Evolutionary conservation across 2,113 vertebrate genomes (phyloP).

Genomic region (Stigmatopora nigra): DNA sequence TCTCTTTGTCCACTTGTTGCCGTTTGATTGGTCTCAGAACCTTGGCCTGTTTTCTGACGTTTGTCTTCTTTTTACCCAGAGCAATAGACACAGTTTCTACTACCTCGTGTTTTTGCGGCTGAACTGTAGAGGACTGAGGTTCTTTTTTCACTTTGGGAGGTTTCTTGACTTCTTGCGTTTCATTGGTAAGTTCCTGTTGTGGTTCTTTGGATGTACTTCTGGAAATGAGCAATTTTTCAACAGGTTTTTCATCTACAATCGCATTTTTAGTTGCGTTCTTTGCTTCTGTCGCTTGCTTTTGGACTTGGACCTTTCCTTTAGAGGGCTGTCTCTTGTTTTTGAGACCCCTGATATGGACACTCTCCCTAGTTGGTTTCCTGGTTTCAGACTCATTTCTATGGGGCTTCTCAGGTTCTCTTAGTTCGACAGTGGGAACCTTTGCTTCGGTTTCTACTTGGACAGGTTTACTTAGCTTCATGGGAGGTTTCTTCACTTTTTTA

Average conservation of each 20-base stretch:
- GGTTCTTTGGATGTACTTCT: background rate
- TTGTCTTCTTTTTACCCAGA: background rate
- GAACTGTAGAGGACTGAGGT: background rate
- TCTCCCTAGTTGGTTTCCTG: background rate
- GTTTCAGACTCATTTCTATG: background rate
- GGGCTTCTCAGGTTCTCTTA: background rate
- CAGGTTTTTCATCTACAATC: background rate
- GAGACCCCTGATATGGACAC: background rate
- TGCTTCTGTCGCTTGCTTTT: background rate
- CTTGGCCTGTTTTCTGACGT: background rate
- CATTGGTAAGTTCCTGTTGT: background rate
- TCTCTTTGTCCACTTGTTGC: background rate
- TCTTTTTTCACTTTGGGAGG: background rate
- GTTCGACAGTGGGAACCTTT: background rate
- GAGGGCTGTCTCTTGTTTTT: background rate
- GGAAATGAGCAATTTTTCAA: background rate
- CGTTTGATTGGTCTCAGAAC: background rate
- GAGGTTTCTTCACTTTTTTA: constrained; percentile 14
- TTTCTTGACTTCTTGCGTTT: constrained; percentile 2
- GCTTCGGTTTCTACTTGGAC: constrained; percentile 1
- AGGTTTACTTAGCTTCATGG: background rate
- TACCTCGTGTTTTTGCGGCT: background rate
- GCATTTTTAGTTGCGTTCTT: background rate
- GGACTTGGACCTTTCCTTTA: constrained; percentile 1
- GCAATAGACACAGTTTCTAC: background rate